Percentiles rank a stretch among this genome's conserved stretches.
Conservation (phyloP, 53 echinoderm and acorn worm species). For the Hippasteria phrygiana region DNA sequence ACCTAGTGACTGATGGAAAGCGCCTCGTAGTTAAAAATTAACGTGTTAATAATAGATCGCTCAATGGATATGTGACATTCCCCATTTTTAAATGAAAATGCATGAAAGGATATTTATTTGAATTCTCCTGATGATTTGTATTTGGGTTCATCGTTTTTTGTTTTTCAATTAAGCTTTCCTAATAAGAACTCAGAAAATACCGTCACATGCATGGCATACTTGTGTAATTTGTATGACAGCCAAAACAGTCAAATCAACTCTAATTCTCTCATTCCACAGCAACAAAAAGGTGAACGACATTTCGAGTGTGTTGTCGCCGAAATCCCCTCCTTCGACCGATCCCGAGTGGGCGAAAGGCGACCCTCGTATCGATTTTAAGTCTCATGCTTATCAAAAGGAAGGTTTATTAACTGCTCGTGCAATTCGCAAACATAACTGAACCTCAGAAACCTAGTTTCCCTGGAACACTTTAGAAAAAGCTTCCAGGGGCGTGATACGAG, state of each 20-base stretch:
- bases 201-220: no score
- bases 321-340: not conserved
- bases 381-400: not conserved
- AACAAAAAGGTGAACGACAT: not conserved
- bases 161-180: no score
- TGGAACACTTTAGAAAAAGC: not conserved
- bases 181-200: no score
- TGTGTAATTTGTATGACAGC: not conserved
- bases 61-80: no score
- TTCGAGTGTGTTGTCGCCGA: not conserved
- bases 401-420: not conserved
- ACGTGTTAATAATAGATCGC: no score
- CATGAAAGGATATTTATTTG: no score
- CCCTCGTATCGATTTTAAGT: constrained; percentile 1
- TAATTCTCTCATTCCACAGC: not conserved
- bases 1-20: no score
- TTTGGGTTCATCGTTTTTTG: no score
- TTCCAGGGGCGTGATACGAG: not conserved
- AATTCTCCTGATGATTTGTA: no score
- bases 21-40: no score
- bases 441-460: not conserved
- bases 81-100: no score
- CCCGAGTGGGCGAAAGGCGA: not conserved
- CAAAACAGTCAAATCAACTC: not conserved
- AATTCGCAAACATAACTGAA: not conserved